Conservation (phyloP, 2,113 vertebrate species). For the Echinops telfairi region DNA sequence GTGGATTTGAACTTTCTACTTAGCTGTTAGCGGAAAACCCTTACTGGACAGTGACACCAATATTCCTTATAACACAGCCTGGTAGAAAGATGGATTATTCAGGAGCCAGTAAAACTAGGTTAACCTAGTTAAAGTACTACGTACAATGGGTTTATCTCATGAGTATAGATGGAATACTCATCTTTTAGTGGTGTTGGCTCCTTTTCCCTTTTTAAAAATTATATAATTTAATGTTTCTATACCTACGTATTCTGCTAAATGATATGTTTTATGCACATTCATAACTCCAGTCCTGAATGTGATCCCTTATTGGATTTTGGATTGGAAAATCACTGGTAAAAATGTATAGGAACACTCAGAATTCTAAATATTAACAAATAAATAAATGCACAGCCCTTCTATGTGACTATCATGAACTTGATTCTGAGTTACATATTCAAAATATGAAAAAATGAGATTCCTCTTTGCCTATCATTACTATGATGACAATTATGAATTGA, state of each 20-base stretch:
- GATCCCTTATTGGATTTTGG: background rate
- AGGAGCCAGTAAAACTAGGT: background rate
- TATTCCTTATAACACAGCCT: background rate
- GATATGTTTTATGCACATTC: background rate
- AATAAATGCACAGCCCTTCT: constrained; percentile 53
- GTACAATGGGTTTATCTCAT: background rate
- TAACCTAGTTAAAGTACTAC: background rate
- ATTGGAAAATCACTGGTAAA: background rate
- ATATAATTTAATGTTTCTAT: background rate
- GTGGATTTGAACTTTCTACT: no score
- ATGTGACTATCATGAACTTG: constrained; percentile 52
- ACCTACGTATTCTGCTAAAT: background rate
- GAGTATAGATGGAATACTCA: background rate
- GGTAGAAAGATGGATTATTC: background rate
- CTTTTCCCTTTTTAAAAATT: background rate
- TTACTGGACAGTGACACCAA: no score
- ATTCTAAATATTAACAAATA: constrained; percentile 25
- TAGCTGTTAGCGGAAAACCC: no score
- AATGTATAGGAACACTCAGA: background rate
- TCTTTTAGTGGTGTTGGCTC: background rate
- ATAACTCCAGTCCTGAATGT: background rate
- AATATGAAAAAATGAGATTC: constrained; percentile 75
- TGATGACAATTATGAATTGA: constrained; percentile 84
- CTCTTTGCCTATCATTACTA: constrained; percentile 79
- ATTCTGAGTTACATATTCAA: constrained; percentile 64